Evolutionary conservation across 2,113 vertebrate genomes (phyloP).

Genomic region (Gymnarchus niloticus): DNA sequence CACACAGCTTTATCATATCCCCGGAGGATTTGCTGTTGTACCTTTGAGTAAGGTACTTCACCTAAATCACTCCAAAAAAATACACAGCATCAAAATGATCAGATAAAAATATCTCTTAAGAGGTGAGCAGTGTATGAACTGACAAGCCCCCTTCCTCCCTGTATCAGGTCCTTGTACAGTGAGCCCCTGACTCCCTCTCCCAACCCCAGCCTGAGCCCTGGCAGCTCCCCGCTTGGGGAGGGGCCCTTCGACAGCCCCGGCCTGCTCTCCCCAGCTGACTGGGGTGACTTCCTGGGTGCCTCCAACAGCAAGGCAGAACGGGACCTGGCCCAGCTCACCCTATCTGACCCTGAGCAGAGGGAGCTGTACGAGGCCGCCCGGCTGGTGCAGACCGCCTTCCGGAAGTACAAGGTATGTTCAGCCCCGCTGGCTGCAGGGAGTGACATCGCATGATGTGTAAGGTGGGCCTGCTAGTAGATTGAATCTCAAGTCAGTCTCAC

Average conservation of each 20-base stretch:
- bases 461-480: neutral
- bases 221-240: constrained; percentile 76
- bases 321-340: constrained; percentile 92
- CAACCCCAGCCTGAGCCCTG: constrained; percentile 86
- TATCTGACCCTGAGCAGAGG: constrained; percentile 94
- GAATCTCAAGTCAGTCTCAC: neutral
- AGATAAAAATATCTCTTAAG: neutral
- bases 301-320: constrained; percentile 94
- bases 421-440: constrained; percentile 13
- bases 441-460: neutral
- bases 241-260: constrained; percentile 77
- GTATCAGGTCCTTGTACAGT: constrained; percentile 77
- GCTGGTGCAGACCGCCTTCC: constrained; percentile 96
- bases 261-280: constrained; percentile 87
- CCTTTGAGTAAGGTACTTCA: neutral
- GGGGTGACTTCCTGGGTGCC: constrained; percentile 93
- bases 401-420: constrained; percentile 88
- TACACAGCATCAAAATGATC: neutral
- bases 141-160: neutral
- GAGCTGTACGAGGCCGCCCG: constrained; percentile 96
- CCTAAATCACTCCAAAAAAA: neutral
- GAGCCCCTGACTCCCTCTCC: constrained; percentile 86
- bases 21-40: neutral
- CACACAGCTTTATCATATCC: neutral
- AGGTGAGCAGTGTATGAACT: neutral